Evolutionary conservation across 2,797 vertebrate genomes (phyloP), one percentile per base, ranked within the genome.

Genomic region (Rhadinocentrus ornatus): DNA sequence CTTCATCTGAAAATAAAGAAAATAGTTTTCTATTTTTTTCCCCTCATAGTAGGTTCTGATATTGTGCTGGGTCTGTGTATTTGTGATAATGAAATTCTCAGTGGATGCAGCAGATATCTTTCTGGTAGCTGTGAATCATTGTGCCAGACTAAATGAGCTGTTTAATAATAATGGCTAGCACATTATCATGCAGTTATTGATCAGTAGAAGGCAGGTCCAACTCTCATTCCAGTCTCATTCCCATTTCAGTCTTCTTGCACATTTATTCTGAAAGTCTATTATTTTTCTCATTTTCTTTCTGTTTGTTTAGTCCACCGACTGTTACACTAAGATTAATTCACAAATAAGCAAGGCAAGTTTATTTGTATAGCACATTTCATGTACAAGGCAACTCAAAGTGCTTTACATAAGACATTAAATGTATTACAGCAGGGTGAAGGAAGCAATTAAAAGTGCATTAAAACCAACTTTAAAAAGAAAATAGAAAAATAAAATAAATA

Each of bases 101-200:
- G 39, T 62, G 54, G 77, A 72, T 50, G 61, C 54, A 64, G 77
- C 63, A 61, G 60, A 80, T 85, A 62, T 76, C 37, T 85, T 82
- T 32, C 55, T 73, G 53, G 60, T 61, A 71, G 62, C 66, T 73
- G 70, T 88, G 71, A 80, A 82, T 90, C 86, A 90, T 83, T 79
- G 70, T 90, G 86, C 80, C 87, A 85, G 71, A 24, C 53, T 71
- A 83, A 89, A 87, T 86, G 78, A 84, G 72, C 70, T 82, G 72
- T 73, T 66, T 73, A 73, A 86, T 85, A 82, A 90, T 86, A 82
- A 77, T 63, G 62, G 56, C 71, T 69, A 69, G 69, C 71, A 71
- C 79, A 74, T 87, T 73, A 85, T 78, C 77, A 63, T 80, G 66
- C 67, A 80, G 54, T 75, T 72, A 55, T 70, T 81, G 81, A 81